phyloP scores from a whole-genome alignment of 2,888 invertebrate species.

The Eupithecia tripunctaria region DNA sequence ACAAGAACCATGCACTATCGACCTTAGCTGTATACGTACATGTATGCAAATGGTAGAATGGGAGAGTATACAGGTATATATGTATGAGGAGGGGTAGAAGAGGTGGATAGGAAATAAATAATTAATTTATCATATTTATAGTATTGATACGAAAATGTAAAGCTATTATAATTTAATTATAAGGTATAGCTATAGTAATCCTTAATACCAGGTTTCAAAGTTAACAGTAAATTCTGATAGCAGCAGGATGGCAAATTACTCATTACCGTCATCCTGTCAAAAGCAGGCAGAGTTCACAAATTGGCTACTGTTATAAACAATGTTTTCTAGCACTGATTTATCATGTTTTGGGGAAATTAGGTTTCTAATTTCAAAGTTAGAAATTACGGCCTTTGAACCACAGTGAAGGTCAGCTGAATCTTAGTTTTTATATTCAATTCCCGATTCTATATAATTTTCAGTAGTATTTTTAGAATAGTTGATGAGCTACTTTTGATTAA shows the following conservation, averaged over 20 bases:
- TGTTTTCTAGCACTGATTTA: constrained; percentile 26
- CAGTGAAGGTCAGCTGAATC: not conserved
- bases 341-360: constrained; percentile 11
- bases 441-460: not conserved
- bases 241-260: constrained; percentile 42
- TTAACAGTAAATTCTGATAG: constrained; percentile 5
- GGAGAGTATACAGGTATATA: too few species aligned
- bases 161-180: not conserved
- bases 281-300: constrained; percentile 41
- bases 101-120: too few species aligned
- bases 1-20: too few species aligned
- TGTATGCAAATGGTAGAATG: too few species aligned
- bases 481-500: too few species aligned
- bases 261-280: constrained; percentile 43
- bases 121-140: too few species aligned
- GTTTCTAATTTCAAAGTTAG: not conserved
- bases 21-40: too few species aligned
- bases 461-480: not conserved
- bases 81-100: too few species aligned
- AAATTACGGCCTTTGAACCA: not conserved
- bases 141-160: too few species aligned
- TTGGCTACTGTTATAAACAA: constrained; percentile 39
- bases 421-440: not conserved
- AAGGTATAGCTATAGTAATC: not conserved
- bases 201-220: not conserved